A percentile compares a stretch with the other conserved stretches of the same genome.
Conservation (phyloP, 2,888 invertebrate species). For the Chirona hameri region DNA sequence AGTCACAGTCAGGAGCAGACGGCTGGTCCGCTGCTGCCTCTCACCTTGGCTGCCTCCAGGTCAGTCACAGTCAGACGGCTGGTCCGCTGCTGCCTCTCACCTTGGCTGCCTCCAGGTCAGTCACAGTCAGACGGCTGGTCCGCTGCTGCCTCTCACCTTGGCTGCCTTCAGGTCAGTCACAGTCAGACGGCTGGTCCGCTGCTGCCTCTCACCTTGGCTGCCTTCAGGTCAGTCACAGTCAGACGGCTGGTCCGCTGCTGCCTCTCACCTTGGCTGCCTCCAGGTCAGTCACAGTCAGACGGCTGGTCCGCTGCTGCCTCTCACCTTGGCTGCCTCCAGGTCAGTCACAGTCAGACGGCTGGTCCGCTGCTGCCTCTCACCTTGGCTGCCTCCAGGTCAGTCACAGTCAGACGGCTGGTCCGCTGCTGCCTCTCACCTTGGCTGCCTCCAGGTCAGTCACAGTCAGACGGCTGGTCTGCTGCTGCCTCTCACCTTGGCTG, state of each 20-base stretch:
- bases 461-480: too few relatives aligned
- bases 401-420: too few relatives aligned
- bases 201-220: not conserved
- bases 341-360: too few relatives aligned
- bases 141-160: not conserved
- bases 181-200: too few relatives aligned
- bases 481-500: not conserved
- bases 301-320: not conserved
- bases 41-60: slow-evolving; percentile 10
- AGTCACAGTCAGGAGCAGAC: too few relatives aligned
- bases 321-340: slow-evolving; percentile 10
- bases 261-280: not conserved
- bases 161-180: slow-evolving; percentile 24
- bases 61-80: too few relatives aligned
- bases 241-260: too few relatives aligned
- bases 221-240: too few relatives aligned
- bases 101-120: slow-evolving; percentile 22
- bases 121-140: too few relatives aligned
- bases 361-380: not conserved
- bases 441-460: slow-evolving; percentile 22
- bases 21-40: not conserved
- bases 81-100: not conserved
- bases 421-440: not conserved
- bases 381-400: slow-evolving; percentile 22
- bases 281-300: too few relatives aligned